Base-by-base conservation (phyloP, 2,888 invertebrate species). In the Antheraea yamamai region DNA sequence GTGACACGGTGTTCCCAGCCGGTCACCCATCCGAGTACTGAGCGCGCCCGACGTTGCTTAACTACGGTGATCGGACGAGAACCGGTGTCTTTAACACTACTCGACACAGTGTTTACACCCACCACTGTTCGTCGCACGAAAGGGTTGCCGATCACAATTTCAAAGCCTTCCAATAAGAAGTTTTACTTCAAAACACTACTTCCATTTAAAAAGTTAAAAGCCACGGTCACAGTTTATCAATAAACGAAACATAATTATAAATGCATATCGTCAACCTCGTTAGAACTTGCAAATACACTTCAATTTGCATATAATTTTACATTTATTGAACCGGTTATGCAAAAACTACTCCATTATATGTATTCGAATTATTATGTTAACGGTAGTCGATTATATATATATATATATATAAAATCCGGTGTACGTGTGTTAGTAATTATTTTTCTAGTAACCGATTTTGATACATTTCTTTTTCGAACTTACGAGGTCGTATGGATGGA, bases 1-100 rank as follows among this genome's bases (percentile, higher is more conserved):
- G 64, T 26, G 26, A 64, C 64, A 26, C 64, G 58, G 55, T 35
- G 73, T n/a, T 35, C 55, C n/a, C 64, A 64, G 64, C 26, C 64
- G 64, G 64, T 64, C 64, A 64, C 64, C 64, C 26, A 26, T 64
- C 64, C 64, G 26, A 26, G 64, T 23, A 64, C 23, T 64, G 64
- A 64, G 26, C 64, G 64, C 64, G 64, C 64, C 64, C 64, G 64
- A 26, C 64, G 64, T 64, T 64, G 64, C 64, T 64, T 64, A 64
- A 14, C 64, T 64, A 26, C 64, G 64, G 64, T 64, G 64, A 64
- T 64, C 26, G 64, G 64, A 64, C 64, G 64, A 64, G 23, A 64
- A 61, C 26, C 64, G 64, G 64, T 64, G 64, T 64, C n/a, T n/a
- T n/a, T n/a, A n/a, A n/a, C n/a, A n/a, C n/a, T n/a, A n/a, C n/a